Evolutionary conservation across 1,140 invertebrate genomes (phyloP).

Genomic region (Sitodiplosis mosellana): DNA sequence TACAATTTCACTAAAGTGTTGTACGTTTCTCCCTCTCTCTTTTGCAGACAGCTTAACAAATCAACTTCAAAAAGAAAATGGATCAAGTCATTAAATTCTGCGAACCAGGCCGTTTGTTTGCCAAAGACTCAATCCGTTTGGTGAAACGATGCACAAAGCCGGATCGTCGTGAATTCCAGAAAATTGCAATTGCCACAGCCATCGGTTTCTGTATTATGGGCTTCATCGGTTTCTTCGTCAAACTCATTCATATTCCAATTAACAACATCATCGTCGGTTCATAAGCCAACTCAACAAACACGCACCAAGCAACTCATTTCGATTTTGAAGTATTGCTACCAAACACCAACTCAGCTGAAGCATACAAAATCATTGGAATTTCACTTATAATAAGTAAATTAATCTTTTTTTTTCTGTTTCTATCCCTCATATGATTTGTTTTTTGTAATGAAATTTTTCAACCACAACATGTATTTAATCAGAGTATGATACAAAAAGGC

Average conservation of each 20-base stretch:
- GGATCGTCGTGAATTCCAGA: slow-evolving; percentile 98
- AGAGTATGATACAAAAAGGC: no score
- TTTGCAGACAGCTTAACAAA: background rate
- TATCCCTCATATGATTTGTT: background rate
- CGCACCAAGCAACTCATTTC: background rate
- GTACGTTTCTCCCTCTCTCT: no score
- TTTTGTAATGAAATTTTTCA: no score
- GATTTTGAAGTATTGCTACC: background rate
- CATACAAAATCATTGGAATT: background rate
- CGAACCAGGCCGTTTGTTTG: slow-evolving; percentile 88
- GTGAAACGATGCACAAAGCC: slow-evolving; percentile 99
- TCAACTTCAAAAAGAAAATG: slow-evolving; percentile 41
- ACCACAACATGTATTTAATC: no score
- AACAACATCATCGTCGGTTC: slow-evolving; percentile 96
- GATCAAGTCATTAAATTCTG: slow-evolving; percentile 92
- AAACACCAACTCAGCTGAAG: background rate
- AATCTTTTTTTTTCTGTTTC: background rate
- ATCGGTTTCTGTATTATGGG: slow-evolving; percentile 99
- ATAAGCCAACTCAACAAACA: slow-evolving; percentile 19
- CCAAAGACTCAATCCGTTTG: slow-evolving; percentile 92
- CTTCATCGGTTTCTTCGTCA: slow-evolving; percentile 99
- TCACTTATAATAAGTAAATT: background rate
- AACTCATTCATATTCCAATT: slow-evolving; percentile 99
- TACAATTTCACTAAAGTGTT: no score
- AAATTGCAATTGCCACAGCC: slow-evolving; percentile 98